These are phyloP conservation scores for Gobius niger DNA, from an alignment of 2,113 vertebrate species.

Conservation along the genomic window DNA sequence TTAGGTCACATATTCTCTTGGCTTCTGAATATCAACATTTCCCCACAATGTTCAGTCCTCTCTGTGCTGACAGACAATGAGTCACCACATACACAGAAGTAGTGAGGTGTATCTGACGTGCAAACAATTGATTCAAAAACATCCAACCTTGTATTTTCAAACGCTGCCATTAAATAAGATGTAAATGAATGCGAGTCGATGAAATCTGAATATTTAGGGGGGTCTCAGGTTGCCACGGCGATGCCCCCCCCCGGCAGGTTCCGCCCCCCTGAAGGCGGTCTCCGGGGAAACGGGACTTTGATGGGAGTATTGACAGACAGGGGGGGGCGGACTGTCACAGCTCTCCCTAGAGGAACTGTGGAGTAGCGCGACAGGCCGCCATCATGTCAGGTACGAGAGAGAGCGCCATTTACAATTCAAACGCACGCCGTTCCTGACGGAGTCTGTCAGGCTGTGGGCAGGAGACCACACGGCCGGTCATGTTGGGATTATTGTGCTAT, in stretches of 20 bases:
- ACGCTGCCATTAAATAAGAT: slow-evolving; percentile 54
- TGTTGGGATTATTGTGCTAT: too few species aligned
- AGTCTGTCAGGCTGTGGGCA: not conserved
- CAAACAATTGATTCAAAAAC: too few species aligned
- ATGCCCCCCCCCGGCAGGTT: slow-evolving; percentile 52
- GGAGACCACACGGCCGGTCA: too few species aligned
- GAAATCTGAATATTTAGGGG: slow-evolving; percentile 55
- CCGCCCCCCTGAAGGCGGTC: slow-evolving; percentile 32
- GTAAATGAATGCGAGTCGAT: slow-evolving; percentile 68
- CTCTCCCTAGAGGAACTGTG: slow-evolving; percentile 19
- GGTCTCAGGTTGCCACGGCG: slow-evolving; percentile 63
- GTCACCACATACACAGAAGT: too few species aligned
- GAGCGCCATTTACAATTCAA: slow-evolving; percentile 3
- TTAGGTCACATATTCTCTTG: too few species aligned
- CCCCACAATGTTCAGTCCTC: too few species aligned
- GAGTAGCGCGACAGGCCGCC: slow-evolving; percentile 13
- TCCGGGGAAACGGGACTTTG: slow-evolving; percentile 57
- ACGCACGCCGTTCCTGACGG: not conserved
- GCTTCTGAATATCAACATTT: too few species aligned
- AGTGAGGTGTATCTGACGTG: too few species aligned
- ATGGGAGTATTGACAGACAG: slow-evolving; percentile 70
- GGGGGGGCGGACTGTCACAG: slow-evolving; percentile 14
- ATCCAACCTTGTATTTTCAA: too few species aligned
- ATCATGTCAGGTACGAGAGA: slow-evolving; percentile 7
- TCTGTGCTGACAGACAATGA: too few species aligned